phyloP scores from a whole-genome alignment of 2,797 vertebrate genomes.

The Enteromius fasciolatus region DNA sequence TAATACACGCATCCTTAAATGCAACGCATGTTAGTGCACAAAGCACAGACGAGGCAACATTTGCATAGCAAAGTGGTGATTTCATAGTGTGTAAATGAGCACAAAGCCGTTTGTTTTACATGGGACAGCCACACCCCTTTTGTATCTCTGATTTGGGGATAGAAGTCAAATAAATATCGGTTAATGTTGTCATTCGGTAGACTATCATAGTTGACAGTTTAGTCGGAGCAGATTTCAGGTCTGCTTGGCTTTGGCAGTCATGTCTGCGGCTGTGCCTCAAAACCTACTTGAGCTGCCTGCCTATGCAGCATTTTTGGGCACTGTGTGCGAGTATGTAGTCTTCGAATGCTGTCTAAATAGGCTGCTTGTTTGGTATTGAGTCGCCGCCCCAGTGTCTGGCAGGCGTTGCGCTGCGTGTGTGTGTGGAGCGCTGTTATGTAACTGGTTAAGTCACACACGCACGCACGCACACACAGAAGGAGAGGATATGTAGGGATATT shows the following conservation, averaged over 20 bases:
- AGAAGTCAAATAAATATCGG: constrained; percentile 8
- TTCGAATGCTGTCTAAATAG: constrained; percentile 34
- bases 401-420: constrained; percentile 15
- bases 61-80: constrained; percentile 29
- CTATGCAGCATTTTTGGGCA: not conserved
- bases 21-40: not conserved
- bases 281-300: not conserved
- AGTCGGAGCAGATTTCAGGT: constrained; percentile 35
- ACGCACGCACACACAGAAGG: constrained; percentile 51
- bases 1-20: not conserved
- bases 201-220: constrained; percentile 27
- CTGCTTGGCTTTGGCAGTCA: constrained; percentile 21
- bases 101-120: constrained; percentile 20
- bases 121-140: constrained; percentile 33
- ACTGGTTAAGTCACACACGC: constrained; percentile 78
- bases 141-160: constrained; percentile 14
- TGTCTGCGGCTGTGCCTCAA: not conserved
- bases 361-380: constrained; percentile 1
- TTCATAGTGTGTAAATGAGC: constrained; percentile 33
- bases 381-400: constrained; percentile 24
- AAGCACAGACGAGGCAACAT: not conserved
- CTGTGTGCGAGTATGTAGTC: not conserved
- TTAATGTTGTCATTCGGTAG: constrained; percentile 24
- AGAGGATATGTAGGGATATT: constrained; percentile 48
- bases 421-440: constrained; percentile 78